These are phyloP conservation scores for Erythrolamprus reginae DNA, from an alignment of 2,113 vertebrate genomes.

Conservation along the genomic window DNA sequence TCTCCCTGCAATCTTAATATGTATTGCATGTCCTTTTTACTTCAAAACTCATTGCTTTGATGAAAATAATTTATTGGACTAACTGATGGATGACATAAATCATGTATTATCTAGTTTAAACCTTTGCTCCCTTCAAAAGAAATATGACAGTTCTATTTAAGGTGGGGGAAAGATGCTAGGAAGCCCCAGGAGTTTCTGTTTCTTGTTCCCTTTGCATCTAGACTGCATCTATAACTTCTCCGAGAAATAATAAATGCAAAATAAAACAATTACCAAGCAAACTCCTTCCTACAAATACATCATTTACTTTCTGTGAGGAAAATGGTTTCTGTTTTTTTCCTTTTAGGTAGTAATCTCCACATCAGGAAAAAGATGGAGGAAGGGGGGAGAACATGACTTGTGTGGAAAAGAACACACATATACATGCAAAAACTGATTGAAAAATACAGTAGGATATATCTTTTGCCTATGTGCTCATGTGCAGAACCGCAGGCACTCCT, in stretches of 20 bases:
- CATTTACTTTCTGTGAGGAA: neutral
- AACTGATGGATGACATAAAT: neutral
- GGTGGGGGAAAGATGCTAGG: neutral
- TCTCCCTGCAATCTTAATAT: neutral
- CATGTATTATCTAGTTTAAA: neutral
- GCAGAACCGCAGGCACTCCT: neutral
- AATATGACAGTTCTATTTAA: neutral
- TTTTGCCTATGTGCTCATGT: neutral
- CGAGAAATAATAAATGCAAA: neutral
- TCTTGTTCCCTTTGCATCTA: neutral
- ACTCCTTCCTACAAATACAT: neutral
- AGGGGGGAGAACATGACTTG: neutral
- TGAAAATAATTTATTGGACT: neutral
- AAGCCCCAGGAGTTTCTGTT: neutral
- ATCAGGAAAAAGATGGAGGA: neutral
- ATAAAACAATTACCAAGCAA: neutral
- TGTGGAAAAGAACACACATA: neutral
- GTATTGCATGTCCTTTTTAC: neutral
- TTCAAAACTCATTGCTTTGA: neutral
- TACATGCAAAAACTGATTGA: neutral
- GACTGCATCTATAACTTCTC: neutral
- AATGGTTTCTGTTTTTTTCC: neutral
- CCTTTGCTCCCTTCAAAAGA: neutral
- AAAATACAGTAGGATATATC: constrained; percentile 13
- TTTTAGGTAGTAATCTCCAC: neutral